phyloP scores from a whole-genome alignment of 2,797 vertebrate species.

The Masticophis lateralis region DNA sequence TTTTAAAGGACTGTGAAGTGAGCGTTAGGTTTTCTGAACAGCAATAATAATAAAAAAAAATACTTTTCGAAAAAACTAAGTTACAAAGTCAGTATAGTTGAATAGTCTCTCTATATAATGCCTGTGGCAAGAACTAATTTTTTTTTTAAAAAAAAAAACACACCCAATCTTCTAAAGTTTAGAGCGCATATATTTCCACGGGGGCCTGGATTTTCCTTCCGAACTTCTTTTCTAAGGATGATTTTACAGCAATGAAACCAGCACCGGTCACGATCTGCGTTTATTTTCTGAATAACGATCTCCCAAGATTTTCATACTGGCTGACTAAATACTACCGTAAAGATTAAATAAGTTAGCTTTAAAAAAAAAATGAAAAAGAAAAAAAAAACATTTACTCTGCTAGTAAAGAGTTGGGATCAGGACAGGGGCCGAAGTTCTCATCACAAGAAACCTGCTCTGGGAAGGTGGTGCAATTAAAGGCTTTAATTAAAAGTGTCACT shows the following conservation, averaged over 20 bases:
- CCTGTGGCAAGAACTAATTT: constrained; percentile 37
- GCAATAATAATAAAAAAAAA: constrained; percentile 48
- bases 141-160: not conserved
- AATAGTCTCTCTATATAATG: constrained; percentile 11
- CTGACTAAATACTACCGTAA: constrained; percentile 35
- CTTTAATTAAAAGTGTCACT: not conserved
- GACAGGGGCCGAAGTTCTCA: not conserved
- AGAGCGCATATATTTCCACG: not conserved
- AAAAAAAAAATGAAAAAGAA: not conserved
- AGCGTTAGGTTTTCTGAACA: constrained; percentile 62
- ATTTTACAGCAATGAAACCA: constrained; percentile 28
- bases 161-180: constrained; percentile 5
- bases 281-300: constrained; percentile 49
- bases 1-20: constrained; percentile 59
- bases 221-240: constrained; percentile 33
- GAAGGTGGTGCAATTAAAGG: not conserved
- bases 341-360: constrained; percentile 46
- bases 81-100: constrained; percentile 44
- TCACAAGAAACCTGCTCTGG: not conserved
- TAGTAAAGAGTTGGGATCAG: not conserved
- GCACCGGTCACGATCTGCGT: constrained; percentile 24
- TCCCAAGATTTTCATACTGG: constrained; percentile 45
- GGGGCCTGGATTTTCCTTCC: constrained; percentile 20
- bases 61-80: constrained; percentile 55
- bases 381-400: constrained; percentile 44